Evolutionary conservation across 1,140 invertebrate genomes (phyloP).

Genomic region (Bombyx mori): ASM3026992v2 NC_085109.1:12235501-12236000

Average conservation of each 20-base stretch:
- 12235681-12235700: constrained; percentile 9
- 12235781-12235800: constrained; percentile 22
- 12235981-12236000: constrained; percentile 39
- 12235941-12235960: too few species aligned
- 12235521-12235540: not conserved
- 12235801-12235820: constrained; percentile 44
- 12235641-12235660: not conserved
- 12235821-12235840: not conserved
- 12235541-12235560: constrained; percentile 37
- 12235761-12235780: constrained; percentile 11
- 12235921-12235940: too few species aligned
- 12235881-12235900: too few species aligned
- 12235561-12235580: constrained; percentile 20
- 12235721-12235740: constrained; percentile 2
- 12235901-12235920: too few species aligned
- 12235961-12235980: constrained; percentile 28
- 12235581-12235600: constrained; percentile 47
- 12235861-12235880: too few species aligned
- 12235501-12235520: not conserved
- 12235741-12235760: constrained; percentile 1
- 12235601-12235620: not conserved
- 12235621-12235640: not conserved
- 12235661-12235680: not conserved
- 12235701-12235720: constrained; percentile 4
- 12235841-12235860: too few species aligned